Percentiles rank a stretch among this genome's conserved stretches.
Conservation (phyloP, 1,140 invertebrate species). For the Anthonomus grandis region DNA sequence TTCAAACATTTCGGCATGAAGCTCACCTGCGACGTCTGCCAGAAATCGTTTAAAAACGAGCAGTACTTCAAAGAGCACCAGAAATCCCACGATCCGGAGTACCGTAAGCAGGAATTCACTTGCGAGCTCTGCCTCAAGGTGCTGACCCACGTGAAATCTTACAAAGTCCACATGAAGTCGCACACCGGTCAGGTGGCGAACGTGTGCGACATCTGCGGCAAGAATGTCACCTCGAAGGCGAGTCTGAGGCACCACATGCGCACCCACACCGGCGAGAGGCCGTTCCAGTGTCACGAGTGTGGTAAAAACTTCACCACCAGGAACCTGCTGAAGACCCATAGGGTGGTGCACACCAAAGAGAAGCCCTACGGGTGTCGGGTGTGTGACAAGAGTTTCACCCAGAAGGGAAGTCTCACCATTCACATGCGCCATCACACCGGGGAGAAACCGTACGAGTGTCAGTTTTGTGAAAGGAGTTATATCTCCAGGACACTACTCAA, state of each 20-base stretch:
- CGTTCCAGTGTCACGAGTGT: constrained; percentile 66
- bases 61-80: constrained; percentile 28
- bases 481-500: constrained; percentile 56
- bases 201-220: constrained; percentile 56
- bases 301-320: constrained; percentile 57
- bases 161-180: constrained; percentile 17
- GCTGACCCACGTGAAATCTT: constrained; percentile 23
- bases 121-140: constrained; percentile 29
- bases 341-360: constrained; percentile 52
- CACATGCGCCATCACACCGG: constrained; percentile 61
- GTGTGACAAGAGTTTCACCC: constrained; percentile 43
- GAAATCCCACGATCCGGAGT: constrained; percentile 28
- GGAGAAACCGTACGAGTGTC: constrained; percentile 50
- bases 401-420: constrained; percentile 48
- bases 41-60: constrained; percentile 32
- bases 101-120: constrained; percentile 7
- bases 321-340: constrained; percentile 50
- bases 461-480: constrained; percentile 43
- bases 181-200: constrained; percentile 13
- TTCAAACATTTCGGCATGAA: constrained; percentile 19
- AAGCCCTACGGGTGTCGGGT: constrained; percentile 44
- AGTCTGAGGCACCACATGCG: constrained; percentile 56
- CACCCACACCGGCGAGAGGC: constrained; percentile 67
- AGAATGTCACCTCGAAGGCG: constrained; percentile 29
- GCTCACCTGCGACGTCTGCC: constrained; percentile 30